A percentile compares a stretch with the other conserved stretches of the same genome.
These are phyloP conservation scores for Lasioglossum leucozonium DNA, from an alignment of 2,888 invertebrate species.

Conservation along the genomic window DNA sequence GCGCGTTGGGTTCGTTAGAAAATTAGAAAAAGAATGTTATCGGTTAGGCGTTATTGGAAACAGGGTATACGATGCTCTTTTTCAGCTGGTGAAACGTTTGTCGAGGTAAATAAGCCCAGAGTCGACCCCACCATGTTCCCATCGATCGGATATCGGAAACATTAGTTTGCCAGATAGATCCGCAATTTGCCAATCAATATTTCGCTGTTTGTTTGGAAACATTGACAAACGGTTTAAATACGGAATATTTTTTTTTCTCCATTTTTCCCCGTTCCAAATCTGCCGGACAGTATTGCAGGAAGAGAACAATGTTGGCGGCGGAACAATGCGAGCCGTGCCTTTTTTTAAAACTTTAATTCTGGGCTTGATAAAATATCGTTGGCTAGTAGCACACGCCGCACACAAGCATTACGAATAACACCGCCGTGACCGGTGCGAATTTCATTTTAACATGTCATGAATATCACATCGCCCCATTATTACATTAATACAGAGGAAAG, in stretches of 20 bases:
- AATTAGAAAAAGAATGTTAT: not conserved
- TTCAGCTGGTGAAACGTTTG: not conserved
- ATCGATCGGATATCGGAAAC: not conserved
- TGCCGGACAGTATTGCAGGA: not conserved
- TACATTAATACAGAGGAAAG: not conserved
- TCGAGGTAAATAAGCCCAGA: not conserved
- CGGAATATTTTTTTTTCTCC: not conserved
- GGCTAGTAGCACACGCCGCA: not conserved
- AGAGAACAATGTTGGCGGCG: not conserved
- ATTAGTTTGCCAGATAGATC: not conserved
- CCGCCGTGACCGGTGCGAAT: not conserved
- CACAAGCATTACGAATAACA: not conserved
- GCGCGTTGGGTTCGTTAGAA: not conserved
- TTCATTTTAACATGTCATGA: not conserved
- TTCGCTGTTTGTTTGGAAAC: not conserved
- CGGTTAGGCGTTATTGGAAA: not conserved
- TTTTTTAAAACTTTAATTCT: not conserved
- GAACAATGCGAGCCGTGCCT: not conserved
- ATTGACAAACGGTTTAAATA: not conserved
- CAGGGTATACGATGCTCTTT: not conserved
- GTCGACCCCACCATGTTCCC: not conserved
- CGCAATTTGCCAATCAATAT: not conserved
- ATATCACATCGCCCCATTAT: not conserved
- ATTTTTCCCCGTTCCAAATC: not conserved
- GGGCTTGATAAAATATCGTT: not conserved